Percentiles rank a stretch among this genome's conserved stretches.
phyloP scores from a whole-genome alignment of 1,140 invertebrate genomes.

The Pomacea maculata region DNA sequence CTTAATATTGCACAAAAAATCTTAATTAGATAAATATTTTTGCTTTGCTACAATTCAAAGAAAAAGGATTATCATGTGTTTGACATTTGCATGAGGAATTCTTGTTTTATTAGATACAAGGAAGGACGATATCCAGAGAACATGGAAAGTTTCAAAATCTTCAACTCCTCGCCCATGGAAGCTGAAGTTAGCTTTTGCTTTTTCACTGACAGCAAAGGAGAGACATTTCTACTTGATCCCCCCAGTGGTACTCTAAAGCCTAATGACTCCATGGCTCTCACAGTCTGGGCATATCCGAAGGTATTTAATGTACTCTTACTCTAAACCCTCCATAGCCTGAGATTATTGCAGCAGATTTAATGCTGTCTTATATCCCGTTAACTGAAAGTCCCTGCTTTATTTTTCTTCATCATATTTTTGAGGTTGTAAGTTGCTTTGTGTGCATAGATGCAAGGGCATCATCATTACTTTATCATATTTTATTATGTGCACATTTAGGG shows the following conservation, averaged over 20 bases:
- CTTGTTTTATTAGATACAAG: conserved; percentile 48
- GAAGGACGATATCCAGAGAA: conserved; percentile 64
- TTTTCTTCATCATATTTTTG: no score
- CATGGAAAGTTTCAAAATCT: conserved; percentile 61
- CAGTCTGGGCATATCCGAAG: conserved; percentile 64
- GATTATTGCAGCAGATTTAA: no score
- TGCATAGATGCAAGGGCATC: not conserved
- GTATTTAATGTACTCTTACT: not conserved
- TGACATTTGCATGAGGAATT: not conserved
- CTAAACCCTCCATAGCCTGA: no score
- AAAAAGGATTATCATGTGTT: not conserved
- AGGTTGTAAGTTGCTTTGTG: not conserved
- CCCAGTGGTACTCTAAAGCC: conserved; percentile 61
- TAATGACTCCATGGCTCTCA: conserved; percentile 54
- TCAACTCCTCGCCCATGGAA: conserved; percentile 64
- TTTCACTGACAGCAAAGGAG: conserved; percentile 63
- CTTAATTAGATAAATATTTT: no score
- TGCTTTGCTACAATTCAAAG: no score
- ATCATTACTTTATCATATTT: not conserved
- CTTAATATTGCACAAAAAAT: no score
- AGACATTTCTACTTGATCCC: conserved; percentile 66
- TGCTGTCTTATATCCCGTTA: no score
- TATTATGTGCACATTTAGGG: not conserved
- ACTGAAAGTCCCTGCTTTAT: no score
- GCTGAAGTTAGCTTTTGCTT: conserved; percentile 66